These are phyloP conservation scores for Hesperia comma DNA, from an alignment of 2,888 invertebrate species.

Conservation along the genomic window DNA sequence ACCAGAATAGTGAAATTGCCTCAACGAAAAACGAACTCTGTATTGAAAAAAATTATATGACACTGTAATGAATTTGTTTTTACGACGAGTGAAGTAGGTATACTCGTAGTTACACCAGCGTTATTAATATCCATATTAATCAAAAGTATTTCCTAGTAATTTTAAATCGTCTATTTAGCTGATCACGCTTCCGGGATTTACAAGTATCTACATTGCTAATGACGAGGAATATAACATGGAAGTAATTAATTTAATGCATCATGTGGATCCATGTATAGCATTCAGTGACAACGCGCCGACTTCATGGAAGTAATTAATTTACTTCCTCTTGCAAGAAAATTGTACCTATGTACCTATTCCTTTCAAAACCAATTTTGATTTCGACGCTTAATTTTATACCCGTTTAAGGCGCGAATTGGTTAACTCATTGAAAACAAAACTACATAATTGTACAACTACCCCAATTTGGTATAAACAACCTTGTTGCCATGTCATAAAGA, in stretches of 20 bases:
- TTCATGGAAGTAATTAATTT: constrained; percentile 14
- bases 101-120: no score
- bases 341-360: not conserved
- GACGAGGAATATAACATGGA: constrained; percentile 25
- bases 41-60: no score
- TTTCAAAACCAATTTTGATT: constrained; percentile 16
- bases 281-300: constrained; percentile 13
- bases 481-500: constrained; percentile 32
- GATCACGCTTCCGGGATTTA: not conserved
- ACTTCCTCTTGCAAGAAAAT: constrained; percentile 16
- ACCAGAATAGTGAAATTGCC: no score
- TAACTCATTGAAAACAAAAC: constrained; percentile 13
- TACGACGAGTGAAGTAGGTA: no score
- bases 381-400: constrained; percentile 5
- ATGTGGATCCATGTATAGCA: constrained; percentile 14
- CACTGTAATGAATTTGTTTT: no score
- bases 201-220: constrained; percentile 10
- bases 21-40: no score
- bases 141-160: constrained; percentile 1
- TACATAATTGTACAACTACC: not conserved
- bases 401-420: constrained; percentile 14
- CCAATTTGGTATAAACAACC: not conserved
- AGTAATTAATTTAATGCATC: constrained; percentile 24
- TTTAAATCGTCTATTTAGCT: not conserved
- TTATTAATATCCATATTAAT: no score